Evolutionary conservation across 1,140 invertebrate genomes (phyloP), one percentile per base, ranked within the genome.

Genomic region (Paraescarpia echinospica): DNA sequence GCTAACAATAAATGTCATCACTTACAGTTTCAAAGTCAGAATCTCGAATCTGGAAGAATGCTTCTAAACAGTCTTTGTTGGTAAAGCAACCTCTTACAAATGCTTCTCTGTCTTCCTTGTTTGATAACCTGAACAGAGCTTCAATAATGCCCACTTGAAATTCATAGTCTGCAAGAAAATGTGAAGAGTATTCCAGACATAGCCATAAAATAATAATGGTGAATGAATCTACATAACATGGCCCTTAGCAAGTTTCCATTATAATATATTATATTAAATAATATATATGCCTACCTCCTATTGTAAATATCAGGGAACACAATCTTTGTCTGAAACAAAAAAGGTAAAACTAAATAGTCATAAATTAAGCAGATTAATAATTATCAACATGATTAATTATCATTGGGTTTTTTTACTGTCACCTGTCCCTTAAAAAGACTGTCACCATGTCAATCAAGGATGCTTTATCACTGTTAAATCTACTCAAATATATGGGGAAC

Each of bases 21-120:
- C 94, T 94, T 93, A 95, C 95, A 35, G 93, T 94, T 94, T 95
- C 95, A 95, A 95, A 95, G 48, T 94, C 94, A 88, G 93, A 94
- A 93, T 95, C 95, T 48, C 93, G 94, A 34, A 95, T 94, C 27
- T 48, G 51, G 33, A 94, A 59, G 92, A 95, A 94, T 35, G 89
- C 91, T 33, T 92, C 6, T 33, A 93, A 34, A 91, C 93, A 41
- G 1, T 92, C 77, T 33, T 35, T 33, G 35, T 94, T 91, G 35
- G 34, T 89, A 34, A 94, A 93, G 33, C 94, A 90, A 27, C 91
- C 59, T 48, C 92, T 18, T 31, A 90, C 89, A 93, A 88, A 94
- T 35, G 91, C 89, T 33, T 77, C 89, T 89, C 95, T 93, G 18
- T 92, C 35, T 92, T 94, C 94, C 88, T 93, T 94, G 92, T 95